These are phyloP conservation scores for Drosophila triauraria DNA, from an alignment of 1,140 invertebrate genomes.

Conservation along the genomic window DNA sequence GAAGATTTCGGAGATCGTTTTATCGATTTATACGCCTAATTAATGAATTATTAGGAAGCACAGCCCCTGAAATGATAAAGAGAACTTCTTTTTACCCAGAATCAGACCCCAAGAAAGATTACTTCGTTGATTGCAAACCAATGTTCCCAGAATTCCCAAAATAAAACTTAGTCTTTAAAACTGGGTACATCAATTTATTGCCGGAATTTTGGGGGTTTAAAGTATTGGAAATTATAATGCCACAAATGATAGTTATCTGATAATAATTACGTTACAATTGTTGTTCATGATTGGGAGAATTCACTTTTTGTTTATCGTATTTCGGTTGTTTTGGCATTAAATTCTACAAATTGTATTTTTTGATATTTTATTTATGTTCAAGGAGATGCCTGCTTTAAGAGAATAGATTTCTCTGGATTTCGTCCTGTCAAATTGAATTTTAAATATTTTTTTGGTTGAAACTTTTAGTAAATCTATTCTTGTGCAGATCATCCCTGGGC, in stretches of 20 bases:
- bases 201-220: slow-evolving; percentile 32
- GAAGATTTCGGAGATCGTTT: too few species aligned
- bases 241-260: slow-evolving; percentile 32
- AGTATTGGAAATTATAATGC: slow-evolving; percentile 38
- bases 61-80: too few species aligned
- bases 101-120: neutral
- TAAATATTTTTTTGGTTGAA: neutral
- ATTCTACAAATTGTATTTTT: slow-evolving; percentile 45
- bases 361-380: slow-evolving; percentile 37
- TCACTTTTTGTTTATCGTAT: slow-evolving; percentile 40
- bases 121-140: too few species aligned
- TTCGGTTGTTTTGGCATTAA: slow-evolving; percentile 49
- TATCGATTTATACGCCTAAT: too few species aligned
- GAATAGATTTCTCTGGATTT: slow-evolving; percentile 12
- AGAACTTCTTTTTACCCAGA: too few species aligned
- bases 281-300: slow-evolving; percentile 42
- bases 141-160: neutral
- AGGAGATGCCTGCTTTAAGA: slow-evolving; percentile 13
- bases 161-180: slow-evolving; percentile 19
- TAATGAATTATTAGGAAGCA: too few species aligned
- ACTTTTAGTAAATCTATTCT: slow-evolving; percentile 23
- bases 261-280: slow-evolving; percentile 50
- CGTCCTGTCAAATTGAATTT: neutral
- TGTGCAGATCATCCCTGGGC: slow-evolving; percentile 5
- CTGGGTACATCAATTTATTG: slow-evolving; percentile 55